Evolutionary conservation across 2,888 invertebrate species (phyloP), one percentile per base, ranked within the genome.

Genomic region (Drosophila anceps): DNA sequence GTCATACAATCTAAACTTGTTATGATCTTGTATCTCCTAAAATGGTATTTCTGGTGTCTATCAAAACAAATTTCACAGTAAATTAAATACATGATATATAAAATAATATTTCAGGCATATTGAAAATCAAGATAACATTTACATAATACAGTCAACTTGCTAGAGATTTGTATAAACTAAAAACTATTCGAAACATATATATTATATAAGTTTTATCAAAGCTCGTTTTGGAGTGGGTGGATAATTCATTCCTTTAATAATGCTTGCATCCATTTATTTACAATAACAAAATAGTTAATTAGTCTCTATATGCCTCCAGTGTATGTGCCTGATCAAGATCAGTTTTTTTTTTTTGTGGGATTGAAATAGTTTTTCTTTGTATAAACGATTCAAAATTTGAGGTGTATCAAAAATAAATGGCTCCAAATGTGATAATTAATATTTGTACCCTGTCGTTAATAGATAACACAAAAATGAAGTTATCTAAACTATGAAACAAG

Each of bases 211-310:
- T 48, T 29, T 12, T 3, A 18, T 12, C n/a, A 50, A 50, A 31
- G 31, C 29, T 50, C 48, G 6, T 12, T 50, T 20, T 33, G 18
- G 29, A 8, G 18, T 31, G 18, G 50, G 31, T 50, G 33, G 31
- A 20, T 33, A 33, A 33, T 50, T 31, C 50, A 20, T 20, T 31
- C 50, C 31, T 33, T 50, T 31, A 50, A 50, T 53, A 53, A 37
- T 29, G 27, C 54, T 12, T 18, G 39, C 27, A 29, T 29, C 39
- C 54, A 27, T 29, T 55, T 39, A 29, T 39, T 29, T 55, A 39
- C 54, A 41, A 39, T 35, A 37, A 15, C 27, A 39, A 55, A 39
- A 18, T 39, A 18, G 6, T 27, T 27, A n/a, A n/a, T 18, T 18
- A 41, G 6, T 15, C 24, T 53, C 31, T 31, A 33, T 33, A 50